Percentiles rank a stretch among this genome's conserved stretches.
Evolutionary conservation across 2,797 vertebrate species (phyloP).

Genomic region (Oryzias dopingdopingensis): DNA sequence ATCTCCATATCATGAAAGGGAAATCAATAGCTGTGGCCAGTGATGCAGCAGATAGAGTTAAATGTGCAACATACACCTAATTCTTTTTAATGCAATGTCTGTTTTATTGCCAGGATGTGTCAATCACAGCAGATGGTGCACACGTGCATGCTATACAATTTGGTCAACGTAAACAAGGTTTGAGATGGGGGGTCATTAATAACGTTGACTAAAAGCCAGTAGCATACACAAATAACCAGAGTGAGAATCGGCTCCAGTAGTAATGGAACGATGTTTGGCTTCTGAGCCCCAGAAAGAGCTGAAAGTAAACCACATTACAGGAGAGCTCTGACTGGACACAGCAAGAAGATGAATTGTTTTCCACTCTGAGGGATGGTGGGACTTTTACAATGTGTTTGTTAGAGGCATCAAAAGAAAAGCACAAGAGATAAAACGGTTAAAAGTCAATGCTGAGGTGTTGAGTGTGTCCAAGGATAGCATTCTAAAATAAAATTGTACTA

Average conservation of each 20-base stretch:
- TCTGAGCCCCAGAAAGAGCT: constrained; percentile 11
- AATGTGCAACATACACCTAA: constrained; percentile 47
- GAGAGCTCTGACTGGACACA: constrained; percentile 1
- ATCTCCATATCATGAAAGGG: constrained; percentile 68
- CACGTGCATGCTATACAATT: constrained; percentile 6
- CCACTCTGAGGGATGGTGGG: constrained; percentile 5
- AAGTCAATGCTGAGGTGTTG: too few species aligned
- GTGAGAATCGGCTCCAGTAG: constrained; percentile 3
- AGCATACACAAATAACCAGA: constrained; percentile 23
- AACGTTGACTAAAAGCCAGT: constrained; percentile 16
- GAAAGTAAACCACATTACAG: neutral
- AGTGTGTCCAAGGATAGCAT: too few species aligned
- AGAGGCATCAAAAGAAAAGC: constrained; percentile 12
- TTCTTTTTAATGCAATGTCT: constrained; percentile 35
- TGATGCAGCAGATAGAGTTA: constrained; percentile 57
- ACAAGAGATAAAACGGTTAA: too few species aligned
- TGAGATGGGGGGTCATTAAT: constrained; percentile 2
- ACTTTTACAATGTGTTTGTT: constrained; percentile 22
- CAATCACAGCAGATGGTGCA: constrained; percentile 5
- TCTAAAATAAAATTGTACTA: too few species aligned
- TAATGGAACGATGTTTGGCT: constrained; percentile 28
- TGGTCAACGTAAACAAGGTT: constrained; percentile 6
- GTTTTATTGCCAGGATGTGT: constrained; percentile 24
- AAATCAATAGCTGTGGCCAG: constrained; percentile 64
- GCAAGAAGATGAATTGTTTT: constrained; percentile 38